These are phyloP conservation scores for Tarsius wallacei DNA, from an alignment of 2,797 vertebrate genomes.

Conservation along the genomic window DNA sequence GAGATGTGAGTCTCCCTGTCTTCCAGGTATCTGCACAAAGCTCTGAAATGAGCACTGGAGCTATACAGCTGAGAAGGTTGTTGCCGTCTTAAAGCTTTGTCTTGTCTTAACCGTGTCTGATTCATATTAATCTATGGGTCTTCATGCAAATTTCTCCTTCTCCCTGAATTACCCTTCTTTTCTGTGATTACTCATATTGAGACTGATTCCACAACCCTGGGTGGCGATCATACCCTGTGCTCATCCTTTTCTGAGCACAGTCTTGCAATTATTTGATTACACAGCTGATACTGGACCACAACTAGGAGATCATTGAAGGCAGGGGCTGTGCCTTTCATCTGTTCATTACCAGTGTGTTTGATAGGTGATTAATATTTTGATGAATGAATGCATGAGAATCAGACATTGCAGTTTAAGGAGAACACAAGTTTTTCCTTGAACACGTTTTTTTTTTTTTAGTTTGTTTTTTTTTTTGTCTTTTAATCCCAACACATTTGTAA, in stretches of 20 bases:
- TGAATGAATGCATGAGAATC: neutral
- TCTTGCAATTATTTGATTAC: neutral
- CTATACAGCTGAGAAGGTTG: neutral
- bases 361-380: conserved; percentile 6
- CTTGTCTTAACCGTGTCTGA: neutral
- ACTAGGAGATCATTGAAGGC: neutral
- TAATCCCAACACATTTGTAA: conserved; percentile 10
- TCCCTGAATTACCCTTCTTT: neutral
- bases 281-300: neutral
- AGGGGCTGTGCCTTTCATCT: neutral
- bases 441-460: neutral
- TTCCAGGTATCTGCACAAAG: neutral
- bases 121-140: neutral
- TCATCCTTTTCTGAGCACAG: neutral
- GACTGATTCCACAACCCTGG: neutral
- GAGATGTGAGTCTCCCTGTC: neutral
- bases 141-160: neutral
- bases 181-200: neutral
- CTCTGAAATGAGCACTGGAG: neutral
- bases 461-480: neutral
- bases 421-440: neutral
- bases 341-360: neutral
- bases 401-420: neutral
- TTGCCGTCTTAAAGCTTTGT: neutral
- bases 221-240: no score